These are phyloP conservation scores for Addax nasomaculatus DNA, from an alignment of 2,113 vertebrate genomes.

Conservation along the genomic window DNA sequence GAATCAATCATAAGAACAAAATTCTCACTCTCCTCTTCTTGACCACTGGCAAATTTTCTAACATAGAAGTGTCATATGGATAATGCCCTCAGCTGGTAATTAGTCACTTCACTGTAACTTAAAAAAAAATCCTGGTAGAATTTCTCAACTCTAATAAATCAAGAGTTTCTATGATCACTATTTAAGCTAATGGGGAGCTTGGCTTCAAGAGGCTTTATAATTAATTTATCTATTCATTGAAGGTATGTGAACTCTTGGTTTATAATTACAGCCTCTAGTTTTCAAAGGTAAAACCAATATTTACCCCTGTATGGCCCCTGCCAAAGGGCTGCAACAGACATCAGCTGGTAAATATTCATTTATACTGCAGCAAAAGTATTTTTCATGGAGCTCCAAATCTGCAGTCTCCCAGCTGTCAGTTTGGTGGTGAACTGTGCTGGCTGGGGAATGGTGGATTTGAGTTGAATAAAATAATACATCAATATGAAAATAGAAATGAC, in stretches of 20 bases:
- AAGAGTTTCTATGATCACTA: conserved; percentile 30
- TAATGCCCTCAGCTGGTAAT: conserved; percentile 40
- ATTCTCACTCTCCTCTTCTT: background rate
- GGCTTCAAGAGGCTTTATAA: conserved; percentile 48
- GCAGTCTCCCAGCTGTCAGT: conserved; percentile 8
- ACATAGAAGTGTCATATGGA: background rate
- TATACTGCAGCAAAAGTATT: conserved; percentile 24
- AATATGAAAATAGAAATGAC: background rate
- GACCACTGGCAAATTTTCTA: background rate
- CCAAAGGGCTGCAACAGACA: conserved; percentile 10
- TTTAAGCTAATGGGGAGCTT: conserved; percentile 44
- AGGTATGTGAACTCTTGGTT: background rate
- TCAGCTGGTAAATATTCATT: conserved; percentile 41
- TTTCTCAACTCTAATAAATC: conserved; percentile 50
- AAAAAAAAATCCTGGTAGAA: background rate
- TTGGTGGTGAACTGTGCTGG: background rate
- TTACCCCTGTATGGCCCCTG: background rate
- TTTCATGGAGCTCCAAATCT: background rate
- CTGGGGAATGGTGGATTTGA: background rate
- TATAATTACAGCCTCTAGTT: conserved; percentile 43
- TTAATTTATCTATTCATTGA: conserved; percentile 67
- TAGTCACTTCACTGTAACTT: conserved; percentile 42
- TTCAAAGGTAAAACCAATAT: conserved; percentile 52
- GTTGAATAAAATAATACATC: background rate
- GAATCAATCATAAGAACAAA: conserved; percentile 26